A percentile compares a stretch with the other conserved stretches of the same genome.
Evolutionary conservation across 2,888 invertebrate genomes (phyloP).

Genomic region (Morinoia aosen): DNA sequence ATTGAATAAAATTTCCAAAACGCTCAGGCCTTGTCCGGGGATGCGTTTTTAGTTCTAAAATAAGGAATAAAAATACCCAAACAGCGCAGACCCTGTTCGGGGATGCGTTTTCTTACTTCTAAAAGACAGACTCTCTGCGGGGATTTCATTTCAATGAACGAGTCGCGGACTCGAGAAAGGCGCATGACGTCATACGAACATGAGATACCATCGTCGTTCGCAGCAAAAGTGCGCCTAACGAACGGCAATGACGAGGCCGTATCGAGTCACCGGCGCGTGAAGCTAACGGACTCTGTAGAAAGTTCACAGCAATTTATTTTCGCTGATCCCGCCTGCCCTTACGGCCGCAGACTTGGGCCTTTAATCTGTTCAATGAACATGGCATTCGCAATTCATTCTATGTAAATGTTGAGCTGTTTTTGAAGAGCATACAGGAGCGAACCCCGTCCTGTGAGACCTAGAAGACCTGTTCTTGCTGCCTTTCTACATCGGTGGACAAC

Average conservation of each 20-base stretch:
- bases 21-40: neutral
- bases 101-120: neutral
- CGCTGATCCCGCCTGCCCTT: neutral
- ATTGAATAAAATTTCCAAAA: neutral
- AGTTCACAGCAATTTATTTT: neutral
- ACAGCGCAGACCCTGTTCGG: neutral
- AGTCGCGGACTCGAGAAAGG: neutral
- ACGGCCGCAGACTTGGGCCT: neutral
- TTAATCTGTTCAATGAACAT: neutral
- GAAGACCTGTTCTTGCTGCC: neutral
- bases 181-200: neutral
- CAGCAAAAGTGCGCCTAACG: conserved; percentile 12
- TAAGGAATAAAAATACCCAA: neutral
- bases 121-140: neutral
- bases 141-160: neutral
- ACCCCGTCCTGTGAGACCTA: neutral
- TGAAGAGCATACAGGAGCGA: neutral
- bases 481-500: neutral
- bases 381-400: neutral
- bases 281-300: neutral
- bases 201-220: conserved; percentile 21
- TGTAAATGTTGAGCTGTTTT: neutral
- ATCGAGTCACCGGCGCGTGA: neutral
- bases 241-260: conserved; percentile 5
- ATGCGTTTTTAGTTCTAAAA: neutral